Evolutionary conservation across 1,140 invertebrate genomes (phyloP).

Genomic region (Bombus huntii): DNA sequence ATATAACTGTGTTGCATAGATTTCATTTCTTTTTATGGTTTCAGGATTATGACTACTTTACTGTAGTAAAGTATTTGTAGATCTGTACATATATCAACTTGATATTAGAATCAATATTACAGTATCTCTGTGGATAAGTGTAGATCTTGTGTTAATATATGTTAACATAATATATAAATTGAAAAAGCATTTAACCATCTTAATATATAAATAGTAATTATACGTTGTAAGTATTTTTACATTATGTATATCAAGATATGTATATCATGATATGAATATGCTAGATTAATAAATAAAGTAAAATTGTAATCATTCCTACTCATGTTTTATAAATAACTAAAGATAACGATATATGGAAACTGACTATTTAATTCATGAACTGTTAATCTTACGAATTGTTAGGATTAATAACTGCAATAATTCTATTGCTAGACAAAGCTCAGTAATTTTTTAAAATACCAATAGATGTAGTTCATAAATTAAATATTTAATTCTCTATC

Average conservation of each 20-base stretch:
- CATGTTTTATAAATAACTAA: not conserved
- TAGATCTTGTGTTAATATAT: not conserved
- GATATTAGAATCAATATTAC: not conserved
- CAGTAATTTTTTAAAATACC: not conserved
- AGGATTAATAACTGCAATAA: not conserved
- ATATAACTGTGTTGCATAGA: not conserved
- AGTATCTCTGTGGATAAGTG: not conserved
- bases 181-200: not conserved
- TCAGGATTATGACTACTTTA: slow-evolving; percentile 17
- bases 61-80: not conserved
- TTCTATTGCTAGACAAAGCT: not conserved
- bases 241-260: not conserved
- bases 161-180: not conserved
- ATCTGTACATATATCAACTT: not conserved
- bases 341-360: not conserved
- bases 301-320: not conserved
- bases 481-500: slow-evolving; percentile 7
- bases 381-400: not conserved
- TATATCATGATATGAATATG: no score
- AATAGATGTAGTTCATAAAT: not conserved
- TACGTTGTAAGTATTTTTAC: not conserved
- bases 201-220: not conserved
- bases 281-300: not conserved
- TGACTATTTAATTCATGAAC: slow-evolving; percentile 21
- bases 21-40: slow-evolving; percentile 7